A percentile compares a stretch with the other conserved stretches of the same genome.
phyloP scores from a whole-genome alignment of 2,113 vertebrate genomes.

The Gracilinanus agilis region DNA sequence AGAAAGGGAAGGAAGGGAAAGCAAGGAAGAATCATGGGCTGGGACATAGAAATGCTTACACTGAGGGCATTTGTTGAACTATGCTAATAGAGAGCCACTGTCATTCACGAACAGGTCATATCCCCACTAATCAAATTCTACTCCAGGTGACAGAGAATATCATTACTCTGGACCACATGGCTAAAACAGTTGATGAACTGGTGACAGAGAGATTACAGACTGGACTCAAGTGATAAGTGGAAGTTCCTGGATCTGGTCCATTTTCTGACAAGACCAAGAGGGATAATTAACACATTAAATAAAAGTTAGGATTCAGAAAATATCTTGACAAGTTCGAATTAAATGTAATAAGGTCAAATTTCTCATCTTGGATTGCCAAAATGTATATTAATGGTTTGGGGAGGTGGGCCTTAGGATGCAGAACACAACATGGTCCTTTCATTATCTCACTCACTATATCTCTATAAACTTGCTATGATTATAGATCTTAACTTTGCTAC shows the following conservation, averaged over 20 bases:
- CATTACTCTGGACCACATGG: background rate
- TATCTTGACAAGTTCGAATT: background rate
- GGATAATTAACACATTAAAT: background rate
- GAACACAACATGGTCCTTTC: background rate
- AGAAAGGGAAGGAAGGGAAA: background rate
- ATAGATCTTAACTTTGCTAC: background rate
- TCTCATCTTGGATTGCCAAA: background rate
- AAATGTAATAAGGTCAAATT: background rate
- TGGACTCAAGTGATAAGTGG: background rate
- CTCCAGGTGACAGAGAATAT: background rate
- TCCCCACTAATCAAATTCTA: background rate
- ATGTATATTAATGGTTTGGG: background rate
- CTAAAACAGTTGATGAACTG: background rate
- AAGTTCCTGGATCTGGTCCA: background rate
- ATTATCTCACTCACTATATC: background rate
- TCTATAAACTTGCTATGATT: background rate
- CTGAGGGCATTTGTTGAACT: background rate
- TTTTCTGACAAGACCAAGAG: background rate
- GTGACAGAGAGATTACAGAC: background rate
- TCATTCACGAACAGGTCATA: background rate
- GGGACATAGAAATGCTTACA: background rate
- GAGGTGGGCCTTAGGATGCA: background rate
- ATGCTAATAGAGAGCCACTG: background rate
- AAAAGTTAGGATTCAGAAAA: background rate
- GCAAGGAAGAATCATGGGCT: background rate